Base-by-base conservation (phyloP, 1,140 invertebrate genomes). In the Drosophila guanche region DNA sequence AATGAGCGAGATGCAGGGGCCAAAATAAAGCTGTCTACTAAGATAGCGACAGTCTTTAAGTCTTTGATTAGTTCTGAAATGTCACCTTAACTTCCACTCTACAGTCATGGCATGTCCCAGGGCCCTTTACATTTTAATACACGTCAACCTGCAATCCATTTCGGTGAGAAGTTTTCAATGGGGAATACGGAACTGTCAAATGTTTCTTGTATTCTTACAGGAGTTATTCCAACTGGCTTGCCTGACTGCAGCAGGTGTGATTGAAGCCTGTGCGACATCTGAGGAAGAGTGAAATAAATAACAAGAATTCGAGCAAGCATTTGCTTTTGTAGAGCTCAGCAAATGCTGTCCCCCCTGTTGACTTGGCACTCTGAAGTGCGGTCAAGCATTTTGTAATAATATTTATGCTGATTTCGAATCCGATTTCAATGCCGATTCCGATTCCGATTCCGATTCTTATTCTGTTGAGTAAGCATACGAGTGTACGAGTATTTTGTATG, bases 311-410 rank as follows among this genome's bases (percentile, higher is more conserved):
- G 41, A 66, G 54, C 57, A 71, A 63, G 68, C 71, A 51, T 53
- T 54, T 72, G 66, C 66, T 45, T 54, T 41, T 48, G 77, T 57
- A 75, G 50, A 72, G 76, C 79, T 79, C 65, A 84, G 70, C 79
- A 84, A 75, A 84, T 63, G 57, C 57, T 48, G 45, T 37, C 7
- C 4, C 10, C 50, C 57, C 62, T 50, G 58, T 83, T 84, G 79
- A 75, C 79, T 84, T 48, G 55, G 79, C 71, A 75, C 45, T 76
- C 65, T 61, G 56, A 61, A 79, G 76, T 84, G 80, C 76, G 80
- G 80, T 85, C 80, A 85, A 79, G 80, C 72, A 68, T 72, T 62
- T 62, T 62, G 43, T 55, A 79, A 75, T 57, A 84, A 84, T 75
- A 76, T 77, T 65, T 83, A 81, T 74, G 68, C 53, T 74, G 52